phyloP scores from a whole-genome alignment of 30 jellyfish, hydroid and myxozoan genomes.

The Chrysaora quinquecirrha region DNA sequence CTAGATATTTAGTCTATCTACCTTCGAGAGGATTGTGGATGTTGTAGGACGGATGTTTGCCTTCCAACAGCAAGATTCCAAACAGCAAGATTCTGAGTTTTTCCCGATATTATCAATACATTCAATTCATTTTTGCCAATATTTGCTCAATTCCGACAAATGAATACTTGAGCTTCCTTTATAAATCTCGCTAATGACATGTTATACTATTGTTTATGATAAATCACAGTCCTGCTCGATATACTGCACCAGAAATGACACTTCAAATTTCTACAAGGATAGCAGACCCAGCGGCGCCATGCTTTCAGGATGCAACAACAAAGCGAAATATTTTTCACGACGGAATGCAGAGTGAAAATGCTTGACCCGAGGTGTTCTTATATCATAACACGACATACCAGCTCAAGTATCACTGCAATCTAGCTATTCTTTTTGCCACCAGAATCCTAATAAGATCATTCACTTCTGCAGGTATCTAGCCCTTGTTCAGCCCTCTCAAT shows the following conservation, averaged over 20 bases:
- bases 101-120: too few relatives aligned
- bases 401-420: conserved; percentile 13
- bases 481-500: too few relatives aligned
- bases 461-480: conserved; percentile 61
- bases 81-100: too few relatives aligned
- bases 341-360: conserved; percentile 4
- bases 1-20: too few relatives aligned
- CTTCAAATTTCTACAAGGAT: background rate
- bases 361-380: conserved; percentile 26
- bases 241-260: background rate
- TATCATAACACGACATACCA: conserved; percentile 53
- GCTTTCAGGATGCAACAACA: too few relatives aligned
- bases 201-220: background rate
- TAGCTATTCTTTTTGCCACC: conserved; percentile 71
- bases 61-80: too few relatives aligned
- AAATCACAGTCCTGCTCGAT: background rate
- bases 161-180: too few relatives aligned
- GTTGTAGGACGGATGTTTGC: too few relatives aligned
- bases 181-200: too few relatives aligned
- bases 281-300: background rate
- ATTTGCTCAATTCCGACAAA: too few relatives aligned
- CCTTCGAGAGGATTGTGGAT: too few relatives aligned
- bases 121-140: too few relatives aligned
- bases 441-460: conserved; percentile 56
- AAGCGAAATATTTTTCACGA: background rate